These are phyloP conservation scores for Hoplostethus mediterraneus DNA, from an alignment of 2,797 vertebrate species.

Conservation along the genomic window DNA sequence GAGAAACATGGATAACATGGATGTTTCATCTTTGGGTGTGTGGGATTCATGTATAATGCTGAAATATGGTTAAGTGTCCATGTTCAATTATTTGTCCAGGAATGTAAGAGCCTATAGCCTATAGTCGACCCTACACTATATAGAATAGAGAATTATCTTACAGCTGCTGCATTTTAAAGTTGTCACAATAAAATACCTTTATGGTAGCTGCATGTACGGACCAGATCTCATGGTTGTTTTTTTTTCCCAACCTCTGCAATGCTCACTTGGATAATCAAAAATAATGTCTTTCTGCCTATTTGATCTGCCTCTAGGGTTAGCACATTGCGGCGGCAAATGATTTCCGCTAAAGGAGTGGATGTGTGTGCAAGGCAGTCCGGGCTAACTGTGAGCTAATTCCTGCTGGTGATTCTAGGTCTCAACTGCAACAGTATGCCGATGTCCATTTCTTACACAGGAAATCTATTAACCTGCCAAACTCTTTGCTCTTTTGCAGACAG, in stretches of 20 bases:
- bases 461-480: slow-evolving; percentile 44
- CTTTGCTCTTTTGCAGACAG: slow-evolving; percentile 38
- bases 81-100: too few relatives aligned
- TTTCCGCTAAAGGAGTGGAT: slow-evolving; percentile 12
- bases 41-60: not conserved
- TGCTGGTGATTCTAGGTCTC: slow-evolving; percentile 39
- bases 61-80: too few relatives aligned
- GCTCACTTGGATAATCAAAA: not conserved
- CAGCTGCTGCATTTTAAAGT: not conserved
- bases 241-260: not conserved
- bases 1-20: too few relatives aligned
- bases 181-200: not conserved
- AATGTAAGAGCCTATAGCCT: not conserved
- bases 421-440: slow-evolving; percentile 22
- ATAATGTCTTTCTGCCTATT: too few relatives aligned
- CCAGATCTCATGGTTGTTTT: not conserved
- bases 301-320: slow-evolving; percentile 11
- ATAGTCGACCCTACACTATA: not conserved
- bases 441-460: slow-evolving; percentile 18
- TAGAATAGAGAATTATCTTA: not conserved
- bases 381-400: slow-evolving; percentile 52
- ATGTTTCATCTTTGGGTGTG: not conserved
- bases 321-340: slow-evolving; percentile 21
- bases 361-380: slow-evolving; percentile 35
- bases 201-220: not conserved